Evolutionary conservation across 2,113 vertebrate species (phyloP), one percentile per base, ranked within the genome.

Genomic region (Plestiodon gilberti): DNA sequence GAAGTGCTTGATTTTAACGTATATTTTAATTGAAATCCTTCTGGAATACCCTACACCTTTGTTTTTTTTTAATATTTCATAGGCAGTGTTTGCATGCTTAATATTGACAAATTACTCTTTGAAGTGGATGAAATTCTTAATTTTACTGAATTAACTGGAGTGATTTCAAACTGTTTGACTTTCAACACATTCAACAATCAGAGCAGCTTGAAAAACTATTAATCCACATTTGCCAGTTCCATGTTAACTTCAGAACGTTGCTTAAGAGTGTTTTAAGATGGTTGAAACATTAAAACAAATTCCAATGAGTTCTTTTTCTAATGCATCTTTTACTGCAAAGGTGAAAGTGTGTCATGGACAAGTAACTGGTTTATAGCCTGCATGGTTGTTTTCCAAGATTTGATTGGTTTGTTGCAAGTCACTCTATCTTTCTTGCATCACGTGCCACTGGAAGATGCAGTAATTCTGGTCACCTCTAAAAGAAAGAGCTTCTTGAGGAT

Each of bases 1-100:
- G 90, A 96, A 96, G 90, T 93, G 91, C 93, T 96, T 92, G 89
- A 90, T 94, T 84, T 95, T 91, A 94, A 93, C 92, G 17, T 93
- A 93, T 90, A 92, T 96, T 95, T 92, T 96, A 57, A 94, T 93
- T 82, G 94, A 90, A 33, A 69, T 33, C 83, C 84, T 94, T 91
- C 57, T 71, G 90, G 95, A 92, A 89, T 94, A 93, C 82, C 83
- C 87, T 95, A 84, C 84, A 91, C 82, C 93, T 93, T 93, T 89
- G 90, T 94, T 96, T 88, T 94, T 92, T 93, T 95, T 84, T 77
- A 93, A 88, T 91, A 89, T 91, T 81, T 81, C 38, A 18, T 59
- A 78, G 86, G 61, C 84, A 89, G 1, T 93, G 95, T 91, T 89
- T 95, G 94, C 94, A 93, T 95, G 94, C 83, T 95, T 94, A 93